phyloP scores from a whole-genome alignment of 2,113 vertebrate species.

The Cyanocitta stelleri region DNA sequence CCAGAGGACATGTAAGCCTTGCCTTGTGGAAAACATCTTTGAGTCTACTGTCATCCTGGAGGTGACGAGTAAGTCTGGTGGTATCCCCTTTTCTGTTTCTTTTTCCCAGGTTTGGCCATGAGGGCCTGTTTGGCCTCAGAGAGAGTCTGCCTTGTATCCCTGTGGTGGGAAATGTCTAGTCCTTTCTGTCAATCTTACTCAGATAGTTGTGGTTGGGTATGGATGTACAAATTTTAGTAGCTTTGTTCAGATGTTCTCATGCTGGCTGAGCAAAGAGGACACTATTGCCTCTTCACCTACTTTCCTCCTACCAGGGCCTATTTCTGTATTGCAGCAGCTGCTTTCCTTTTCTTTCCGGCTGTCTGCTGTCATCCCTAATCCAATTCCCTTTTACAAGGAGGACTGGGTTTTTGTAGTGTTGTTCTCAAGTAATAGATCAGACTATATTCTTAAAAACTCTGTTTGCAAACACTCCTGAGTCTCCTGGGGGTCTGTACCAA shows the following conservation, averaged over 20 bases:
- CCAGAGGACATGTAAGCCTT: fast-evolving
- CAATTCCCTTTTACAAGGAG: neutral
- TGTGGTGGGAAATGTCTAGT: neutral
- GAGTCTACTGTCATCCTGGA: neutral
- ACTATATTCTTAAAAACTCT: neutral
- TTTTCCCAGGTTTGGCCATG: neutral
- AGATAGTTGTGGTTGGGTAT: neutral
- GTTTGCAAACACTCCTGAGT: neutral
- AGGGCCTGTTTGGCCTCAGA: neutral
- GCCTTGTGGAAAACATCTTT: neutral
- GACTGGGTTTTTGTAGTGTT: neutral
- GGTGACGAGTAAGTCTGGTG: neutral
- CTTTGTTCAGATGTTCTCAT: neutral
- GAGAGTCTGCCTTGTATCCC: neutral
- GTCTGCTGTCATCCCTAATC: neutral
- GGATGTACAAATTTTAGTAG: neutral
- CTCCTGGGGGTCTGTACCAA: neutral
- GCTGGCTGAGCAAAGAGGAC: neutral
- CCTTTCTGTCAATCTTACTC: neutral
- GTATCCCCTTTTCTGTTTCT: neutral
- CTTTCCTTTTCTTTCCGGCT: neutral
- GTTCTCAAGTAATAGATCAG: neutral
- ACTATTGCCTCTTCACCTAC: neutral
- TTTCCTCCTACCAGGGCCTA: neutral
- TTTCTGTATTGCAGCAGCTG: neutral